Percentiles rank a stretch among this genome's conserved stretches.
These are phyloP conservation scores for Pteronura brasiliensis DNA, from an alignment of 2,113 vertebrate genomes.

Conservation along the genomic window DNA sequence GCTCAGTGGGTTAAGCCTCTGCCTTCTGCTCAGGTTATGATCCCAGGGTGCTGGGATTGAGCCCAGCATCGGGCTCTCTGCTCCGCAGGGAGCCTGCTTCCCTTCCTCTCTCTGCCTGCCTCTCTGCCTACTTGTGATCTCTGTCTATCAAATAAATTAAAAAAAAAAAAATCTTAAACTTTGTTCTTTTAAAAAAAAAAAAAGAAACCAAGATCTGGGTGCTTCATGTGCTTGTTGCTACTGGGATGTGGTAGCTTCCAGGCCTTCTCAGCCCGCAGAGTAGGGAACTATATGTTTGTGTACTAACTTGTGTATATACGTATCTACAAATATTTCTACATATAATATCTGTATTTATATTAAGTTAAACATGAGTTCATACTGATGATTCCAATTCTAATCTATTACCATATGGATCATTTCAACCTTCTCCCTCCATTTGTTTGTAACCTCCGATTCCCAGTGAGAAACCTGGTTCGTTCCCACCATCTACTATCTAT, in stretches of 20 bases:
- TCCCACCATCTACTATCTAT: neutral
- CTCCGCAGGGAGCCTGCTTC: too few species aligned
- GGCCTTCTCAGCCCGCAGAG: neutral
- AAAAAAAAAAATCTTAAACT: too few species aligned
- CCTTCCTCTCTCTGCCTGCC: too few species aligned
- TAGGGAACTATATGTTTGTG: neutral
- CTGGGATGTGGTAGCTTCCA: neutral
- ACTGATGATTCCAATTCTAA: neutral
- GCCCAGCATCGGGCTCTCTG: too few species aligned
- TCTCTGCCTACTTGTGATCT: too few species aligned
- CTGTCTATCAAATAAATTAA: too few species aligned
- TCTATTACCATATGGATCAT: neutral
- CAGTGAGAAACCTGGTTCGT: neutral
- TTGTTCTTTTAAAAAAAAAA: too few species aligned
- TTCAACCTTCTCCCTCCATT: neutral
- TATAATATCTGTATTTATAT: neutral
- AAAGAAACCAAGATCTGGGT: neutral
- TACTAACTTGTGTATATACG: neutral
- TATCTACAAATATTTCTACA: neutral
- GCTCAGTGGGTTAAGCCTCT: too few species aligned
- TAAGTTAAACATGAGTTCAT: neutral
- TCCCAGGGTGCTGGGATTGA: too few species aligned
- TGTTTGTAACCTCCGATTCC: neutral
- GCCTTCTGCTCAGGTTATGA: too few species aligned
- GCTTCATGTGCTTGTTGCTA: neutral